Conservation (phyloP, 2,113 vertebrate genomes). For the Hippocampus barbouri region DNA sequence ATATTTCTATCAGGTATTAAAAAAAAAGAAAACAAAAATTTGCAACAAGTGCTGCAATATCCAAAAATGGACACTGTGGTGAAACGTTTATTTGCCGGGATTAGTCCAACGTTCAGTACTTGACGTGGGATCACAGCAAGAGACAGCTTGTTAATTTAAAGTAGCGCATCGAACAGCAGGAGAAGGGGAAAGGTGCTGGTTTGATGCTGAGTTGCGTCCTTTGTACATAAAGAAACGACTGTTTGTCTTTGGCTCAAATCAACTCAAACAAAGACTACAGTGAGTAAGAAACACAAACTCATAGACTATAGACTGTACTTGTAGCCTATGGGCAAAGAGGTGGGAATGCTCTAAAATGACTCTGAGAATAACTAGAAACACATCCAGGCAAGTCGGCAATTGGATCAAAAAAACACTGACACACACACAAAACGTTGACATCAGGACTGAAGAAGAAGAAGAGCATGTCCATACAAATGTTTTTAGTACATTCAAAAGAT, state of each 20-base stretch:
- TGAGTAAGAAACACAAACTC: constrained; percentile 34
- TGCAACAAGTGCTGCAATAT: constrained; percentile 31
- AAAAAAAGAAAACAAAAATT: constrained; percentile 28
- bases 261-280: constrained; percentile 33
- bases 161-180: constrained; percentile 58
- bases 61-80: constrained; percentile 28
- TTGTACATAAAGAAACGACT: constrained; percentile 22
- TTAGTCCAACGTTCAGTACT: constrained; percentile 51
- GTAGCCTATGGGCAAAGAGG: constrained; percentile 36
- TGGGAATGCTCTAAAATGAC: constrained; percentile 18
- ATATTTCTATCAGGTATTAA: constrained; percentile 22
- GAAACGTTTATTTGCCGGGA: constrained; percentile 55
- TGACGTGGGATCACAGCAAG: constrained; percentile 40
- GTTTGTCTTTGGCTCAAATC: constrained; percentile 66
- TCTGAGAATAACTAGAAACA: constrained; percentile 34
- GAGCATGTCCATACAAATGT: constrained; percentile 34
- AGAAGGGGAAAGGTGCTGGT: constrained; percentile 40
- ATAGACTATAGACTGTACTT: constrained; percentile 6
- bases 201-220: constrained; percentile 32
- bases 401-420: constrained; percentile 5
- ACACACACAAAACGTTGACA: constrained; percentile 41
- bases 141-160: constrained; percentile 63
- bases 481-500: constrained; percentile 62
- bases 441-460: constrained; percentile 37
- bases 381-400: constrained; percentile 30